Evolutionary conservation across 2,888 invertebrate genomes (phyloP), one percentile per base, ranked within the genome.

Genomic region (Caenorhabditis plicata): DNA sequence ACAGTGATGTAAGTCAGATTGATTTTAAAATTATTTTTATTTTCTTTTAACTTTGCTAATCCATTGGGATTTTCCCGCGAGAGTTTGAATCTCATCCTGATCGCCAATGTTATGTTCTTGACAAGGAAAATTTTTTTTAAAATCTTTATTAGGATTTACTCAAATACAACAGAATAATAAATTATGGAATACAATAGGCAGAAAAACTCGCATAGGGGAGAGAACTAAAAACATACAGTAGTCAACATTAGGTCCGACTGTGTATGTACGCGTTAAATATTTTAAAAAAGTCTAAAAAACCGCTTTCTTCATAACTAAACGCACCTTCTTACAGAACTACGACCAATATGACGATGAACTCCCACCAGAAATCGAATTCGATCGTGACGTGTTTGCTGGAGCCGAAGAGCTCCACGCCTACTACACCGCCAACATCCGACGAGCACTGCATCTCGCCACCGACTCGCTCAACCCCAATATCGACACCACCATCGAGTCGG

Each of bases 361-460:
- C 31, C 71, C 74, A 8, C 78, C 76, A n/a, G 74, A 75, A 46
- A 70, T 78, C 26, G 66, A 71, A 41, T 78, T 78, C 46, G 77
- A 77, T 25, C 55, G 75, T 4, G 74, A 74, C 29, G 73, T 74
- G 8, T 77, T 77, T 45, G 60, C 53, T 20, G 73, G 68, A 19
- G 75, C 75, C 8, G 64, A 66, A 26, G 39, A 53, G 22, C 62
- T 73, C 20, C 58, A 67, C 13, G 48, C 73, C 44, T 73, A 58
- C 36, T 69, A 69, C 52, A 68, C 61, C 1, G 66, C 73, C 44
- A 61, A 55, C 20, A 66, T 73, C 13, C 47, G 50, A n/a, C 60
- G 74, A 9, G 49, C 69, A 25, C 62, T 72, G 29, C 76, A 76
- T 33, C 32, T 44, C 13, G 39, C 53, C 15, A 50, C 53, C 3